phyloP scores from a whole-genome alignment of 2,797 vertebrate species.

The Sebastes trivittatus region DNA sequence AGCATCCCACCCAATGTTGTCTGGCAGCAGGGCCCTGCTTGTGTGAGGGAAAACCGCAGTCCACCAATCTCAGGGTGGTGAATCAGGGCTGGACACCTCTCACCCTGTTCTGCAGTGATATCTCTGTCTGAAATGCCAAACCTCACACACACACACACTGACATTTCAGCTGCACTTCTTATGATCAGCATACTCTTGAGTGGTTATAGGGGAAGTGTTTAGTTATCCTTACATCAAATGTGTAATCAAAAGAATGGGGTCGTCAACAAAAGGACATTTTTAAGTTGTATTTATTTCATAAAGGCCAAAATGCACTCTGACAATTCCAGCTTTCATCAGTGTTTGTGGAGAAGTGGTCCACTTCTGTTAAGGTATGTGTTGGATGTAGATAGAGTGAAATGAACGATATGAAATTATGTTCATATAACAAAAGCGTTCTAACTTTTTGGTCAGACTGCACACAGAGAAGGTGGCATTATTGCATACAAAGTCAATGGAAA shows the following conservation, averaged over 20 bases:
- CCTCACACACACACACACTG: conserved; percentile 50
- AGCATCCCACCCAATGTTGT: conserved; percentile 24
- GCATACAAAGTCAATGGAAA: too few species aligned
- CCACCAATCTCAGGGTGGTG: conserved; percentile 34
- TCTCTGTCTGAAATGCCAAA: conserved; percentile 82
- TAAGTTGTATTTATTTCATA: conserved; percentile 33
- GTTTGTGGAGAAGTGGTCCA: too few species aligned
- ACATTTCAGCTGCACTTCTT: conserved; percentile 73
- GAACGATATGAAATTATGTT: too few species aligned
- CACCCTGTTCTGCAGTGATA: conserved; percentile 67
- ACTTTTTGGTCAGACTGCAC: too few species aligned
- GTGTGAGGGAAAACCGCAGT: conserved; percentile 48
- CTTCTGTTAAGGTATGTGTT: too few species aligned
- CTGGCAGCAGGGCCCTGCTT: conserved; percentile 28
- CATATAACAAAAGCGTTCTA: too few species aligned
- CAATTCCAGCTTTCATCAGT: too few species aligned
- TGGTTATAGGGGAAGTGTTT: conserved; percentile 15
- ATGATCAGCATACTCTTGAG: conserved; percentile 40
- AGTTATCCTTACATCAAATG: conserved; percentile 2
- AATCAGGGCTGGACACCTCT: conserved; percentile 50
- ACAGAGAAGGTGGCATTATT: too few species aligned
- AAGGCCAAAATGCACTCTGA: background rate
- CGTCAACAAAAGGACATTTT: background rate
- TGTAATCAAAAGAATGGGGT: background rate
- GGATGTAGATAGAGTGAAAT: too few species aligned